phyloP scores from a whole-genome alignment of 2,888 invertebrate genomes.

The Exephanes ischioxanthus region DNA sequence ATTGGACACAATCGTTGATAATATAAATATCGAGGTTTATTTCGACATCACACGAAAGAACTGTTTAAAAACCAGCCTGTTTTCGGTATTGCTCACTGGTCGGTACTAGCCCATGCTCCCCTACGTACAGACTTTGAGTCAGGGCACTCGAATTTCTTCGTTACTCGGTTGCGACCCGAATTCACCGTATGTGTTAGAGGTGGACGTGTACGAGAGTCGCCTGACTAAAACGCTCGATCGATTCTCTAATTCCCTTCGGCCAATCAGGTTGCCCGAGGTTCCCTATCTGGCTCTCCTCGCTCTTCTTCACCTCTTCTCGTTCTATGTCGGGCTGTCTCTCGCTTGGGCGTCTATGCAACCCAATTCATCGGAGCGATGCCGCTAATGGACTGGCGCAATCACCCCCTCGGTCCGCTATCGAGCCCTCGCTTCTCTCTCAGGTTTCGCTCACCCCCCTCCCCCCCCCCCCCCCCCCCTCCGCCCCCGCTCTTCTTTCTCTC shows the following conservation, averaged over 20 bases:
- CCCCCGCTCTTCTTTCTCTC: not conserved
- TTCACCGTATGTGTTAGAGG: conserved; percentile 39
- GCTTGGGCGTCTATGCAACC: conserved; percentile 72
- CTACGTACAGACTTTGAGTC: not conserved
- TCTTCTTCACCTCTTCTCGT: conserved; percentile 35
- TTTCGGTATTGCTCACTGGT: not conserved
- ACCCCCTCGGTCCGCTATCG: conserved; percentile 70
- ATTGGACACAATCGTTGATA: no score
- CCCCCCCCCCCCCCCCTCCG: no score
- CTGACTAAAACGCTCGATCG: conserved; percentile 69
- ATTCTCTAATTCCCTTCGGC: conserved; percentile 76
- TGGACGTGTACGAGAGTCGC: conserved; percentile 41
- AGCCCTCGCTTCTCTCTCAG: conserved; percentile 49
- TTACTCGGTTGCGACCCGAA: conserved; percentile 49
- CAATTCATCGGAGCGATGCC: conserved; percentile 78
- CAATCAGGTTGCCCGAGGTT: conserved; percentile 74
- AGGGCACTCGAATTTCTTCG: conserved; percentile 26
- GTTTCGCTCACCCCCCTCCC: not conserved
- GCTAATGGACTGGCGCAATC: conserved; percentile 82
- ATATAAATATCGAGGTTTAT: no score
- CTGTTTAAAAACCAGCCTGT: not conserved
- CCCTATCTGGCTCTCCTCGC: conserved; percentile 32
- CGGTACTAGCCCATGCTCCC: no score
- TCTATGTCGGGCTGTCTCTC: conserved; percentile 29
- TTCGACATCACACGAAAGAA: no score